phyloP scores from a whole-genome alignment of 2,888 invertebrate species.

The Agapetus fuscipes region DNA sequence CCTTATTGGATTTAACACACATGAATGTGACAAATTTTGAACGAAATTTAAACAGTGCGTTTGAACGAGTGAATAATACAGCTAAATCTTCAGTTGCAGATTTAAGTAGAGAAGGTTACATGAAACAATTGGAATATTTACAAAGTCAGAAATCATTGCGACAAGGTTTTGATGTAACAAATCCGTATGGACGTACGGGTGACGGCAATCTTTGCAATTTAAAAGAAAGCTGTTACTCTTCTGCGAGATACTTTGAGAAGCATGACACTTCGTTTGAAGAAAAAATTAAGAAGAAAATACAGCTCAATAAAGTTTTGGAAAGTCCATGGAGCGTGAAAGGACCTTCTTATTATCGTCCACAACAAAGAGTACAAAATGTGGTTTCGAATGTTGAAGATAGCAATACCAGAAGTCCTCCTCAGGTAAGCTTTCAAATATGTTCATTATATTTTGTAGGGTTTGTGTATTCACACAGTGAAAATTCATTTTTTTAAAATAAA shows the following conservation, averaged over 20 bases:
- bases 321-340: conserved; percentile 47
- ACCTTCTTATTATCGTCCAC: conserved; percentile 23
- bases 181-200: too few species aligned
- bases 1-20: conserved; percentile 12
- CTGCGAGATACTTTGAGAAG: too few species aligned
- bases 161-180: conserved; percentile 5
- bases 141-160: conserved; percentile 6
- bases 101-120: not conserved
- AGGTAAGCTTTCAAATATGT: too few species aligned
- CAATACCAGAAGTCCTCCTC: too few species aligned
- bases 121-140: conserved; percentile 1
- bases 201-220: too few species aligned
- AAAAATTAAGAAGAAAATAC: conserved; percentile 30
- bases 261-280: too few species aligned
- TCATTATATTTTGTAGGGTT: too few species aligned
- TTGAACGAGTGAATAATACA: conserved; percentile 12
- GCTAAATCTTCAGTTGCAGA: not conserved
- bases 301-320: conserved; percentile 45
- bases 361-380: not conserved
- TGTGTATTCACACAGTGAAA: too few species aligned
- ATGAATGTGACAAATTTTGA: conserved; percentile 3
- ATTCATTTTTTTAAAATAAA: too few species aligned
- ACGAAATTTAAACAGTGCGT: conserved; percentile 13
- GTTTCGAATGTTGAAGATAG: too few species aligned
- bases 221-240: too few species aligned